A percentile compares a stretch with the other conserved stretches of the same genome.
Evolutionary conservation across 2,888 invertebrate species (phyloP).

Genomic region (Dolomedes plantarius): DNA sequence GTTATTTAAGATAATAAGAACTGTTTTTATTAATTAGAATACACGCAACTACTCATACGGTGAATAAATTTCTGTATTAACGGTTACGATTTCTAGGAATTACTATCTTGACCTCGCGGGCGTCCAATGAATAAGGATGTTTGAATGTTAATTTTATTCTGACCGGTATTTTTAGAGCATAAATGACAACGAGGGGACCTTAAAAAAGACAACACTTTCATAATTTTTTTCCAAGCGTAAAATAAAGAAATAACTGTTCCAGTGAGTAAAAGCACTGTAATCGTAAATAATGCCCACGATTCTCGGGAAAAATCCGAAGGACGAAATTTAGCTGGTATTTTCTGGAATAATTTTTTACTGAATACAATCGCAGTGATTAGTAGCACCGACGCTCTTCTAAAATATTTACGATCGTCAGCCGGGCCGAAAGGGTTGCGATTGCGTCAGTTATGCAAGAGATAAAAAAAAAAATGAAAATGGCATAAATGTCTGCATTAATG

Average conservation of each 20-base stretch:
- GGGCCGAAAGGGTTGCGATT: conserved; percentile 1
- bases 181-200: background rate
- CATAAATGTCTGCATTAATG: background rate
- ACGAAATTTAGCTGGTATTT: background rate
- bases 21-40: too few relatives aligned
- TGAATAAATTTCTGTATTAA: too few relatives aligned
- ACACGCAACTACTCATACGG: too few relatives aligned
- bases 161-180: background rate
- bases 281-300: background rate
- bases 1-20: too few relatives aligned
- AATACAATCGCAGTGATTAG: background rate
- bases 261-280: background rate
- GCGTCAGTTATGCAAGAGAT: background rate
- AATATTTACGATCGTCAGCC: background rate
- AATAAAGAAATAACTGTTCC: too few relatives aligned
- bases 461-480: background rate
- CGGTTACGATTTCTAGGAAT: background rate
- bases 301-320: background rate
- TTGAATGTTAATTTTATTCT: background rate
- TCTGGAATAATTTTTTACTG: background rate
- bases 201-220: background rate
- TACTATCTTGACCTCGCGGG: background rate
- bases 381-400: background rate
- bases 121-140: too few relatives aligned
- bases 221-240: too few relatives aligned